Evolutionary conservation across 2,888 invertebrate genomes (phyloP).

Genomic region (Drosophila mettleri): DNA sequence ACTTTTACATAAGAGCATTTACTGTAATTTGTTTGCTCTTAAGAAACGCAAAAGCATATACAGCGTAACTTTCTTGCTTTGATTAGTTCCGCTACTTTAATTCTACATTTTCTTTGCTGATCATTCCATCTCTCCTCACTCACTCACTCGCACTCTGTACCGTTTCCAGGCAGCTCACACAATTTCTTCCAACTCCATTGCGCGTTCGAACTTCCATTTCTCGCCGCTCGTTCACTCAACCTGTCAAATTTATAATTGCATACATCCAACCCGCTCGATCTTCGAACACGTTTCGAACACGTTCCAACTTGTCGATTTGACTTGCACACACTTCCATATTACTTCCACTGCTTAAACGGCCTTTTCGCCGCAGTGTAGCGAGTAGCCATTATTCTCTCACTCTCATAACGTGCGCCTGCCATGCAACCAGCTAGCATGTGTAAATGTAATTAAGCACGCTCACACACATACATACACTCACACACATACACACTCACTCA

Average conservation of each 20-base stretch:
- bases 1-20: not conserved
- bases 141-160: not conserved
- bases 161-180: not conserved
- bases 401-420: conserved; percentile 4
- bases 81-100: not conserved
- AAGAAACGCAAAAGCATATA: not conserved
- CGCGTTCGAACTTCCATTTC: not conserved
- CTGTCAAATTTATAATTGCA: not conserved
- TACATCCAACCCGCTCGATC: not conserved
- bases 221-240: not conserved
- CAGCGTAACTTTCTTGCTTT: not conserved
- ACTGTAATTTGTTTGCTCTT: not conserved
- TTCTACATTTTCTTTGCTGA: too few species aligned
- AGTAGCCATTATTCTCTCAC: conserved; percentile 3
- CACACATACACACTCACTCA: conserved; percentile 9
- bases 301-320: not conserved
- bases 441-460: conserved; percentile 75
- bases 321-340: conserved; percentile 26
- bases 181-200: not conserved
- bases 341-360: conserved; percentile 1
- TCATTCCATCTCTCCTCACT: not conserved
- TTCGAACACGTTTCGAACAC: not conserved
- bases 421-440: conserved; percentile 49
- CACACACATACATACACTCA: conserved; percentile 20
- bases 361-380: conserved; percentile 24